phyloP scores from a whole-genome alignment of 1,140 invertebrate species.

The Mercenaria mercenaria region DNA sequence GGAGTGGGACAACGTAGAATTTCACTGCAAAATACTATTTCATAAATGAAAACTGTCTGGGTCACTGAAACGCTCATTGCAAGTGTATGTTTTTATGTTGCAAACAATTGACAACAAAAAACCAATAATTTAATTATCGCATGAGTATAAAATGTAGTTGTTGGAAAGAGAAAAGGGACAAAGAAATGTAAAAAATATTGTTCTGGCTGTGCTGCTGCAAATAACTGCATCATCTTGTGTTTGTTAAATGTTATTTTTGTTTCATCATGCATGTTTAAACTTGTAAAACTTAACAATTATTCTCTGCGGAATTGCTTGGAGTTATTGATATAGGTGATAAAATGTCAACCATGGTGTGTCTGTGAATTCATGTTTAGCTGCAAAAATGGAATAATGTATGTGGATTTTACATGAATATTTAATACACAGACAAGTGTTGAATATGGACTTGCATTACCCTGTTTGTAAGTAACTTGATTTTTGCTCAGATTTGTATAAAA shows the following conservation, averaged over 20 bases:
- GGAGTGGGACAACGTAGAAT: background rate
- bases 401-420: background rate
- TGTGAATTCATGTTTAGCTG: background rate
- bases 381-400: slow-evolving; percentile 5
- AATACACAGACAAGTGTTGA: background rate
- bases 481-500: background rate
- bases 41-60: background rate
- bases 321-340: slow-evolving; percentile 51
- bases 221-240: too few relatives aligned
- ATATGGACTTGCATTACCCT: background rate
- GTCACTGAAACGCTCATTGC: slow-evolving; percentile 5
- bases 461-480: background rate
- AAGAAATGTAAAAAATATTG: background rate
- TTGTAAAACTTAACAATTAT: background rate
- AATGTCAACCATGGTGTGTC: slow-evolving; percentile 9
- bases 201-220: background rate
- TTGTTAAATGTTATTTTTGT: background rate
- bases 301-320: slow-evolving; percentile 64
- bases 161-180: background rate
- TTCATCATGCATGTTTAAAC: slow-evolving; percentile 23
- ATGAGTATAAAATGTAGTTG: background rate
- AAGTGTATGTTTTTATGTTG: background rate
- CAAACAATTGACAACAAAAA: background rate
- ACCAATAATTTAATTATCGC: slow-evolving; percentile 13
- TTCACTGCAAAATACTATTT: background rate